Conservation (phyloP, 1,140 invertebrate species). For the Chionoecetes opilio region DNA sequence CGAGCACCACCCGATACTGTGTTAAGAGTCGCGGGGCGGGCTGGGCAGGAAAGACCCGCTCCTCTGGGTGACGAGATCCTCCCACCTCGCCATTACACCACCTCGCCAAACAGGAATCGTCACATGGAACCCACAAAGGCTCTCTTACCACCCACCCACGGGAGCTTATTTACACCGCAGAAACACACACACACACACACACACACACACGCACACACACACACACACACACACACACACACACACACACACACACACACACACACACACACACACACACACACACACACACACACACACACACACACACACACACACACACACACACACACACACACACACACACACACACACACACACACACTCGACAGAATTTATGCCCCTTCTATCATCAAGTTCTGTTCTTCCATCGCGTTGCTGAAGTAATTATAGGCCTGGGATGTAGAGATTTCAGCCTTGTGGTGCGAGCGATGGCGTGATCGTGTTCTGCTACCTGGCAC, state of each 20-base stretch:
- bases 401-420: not conserved
- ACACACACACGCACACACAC: slow-evolving; percentile 10
- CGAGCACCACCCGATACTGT: slow-evolving; percentile 42
- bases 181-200: not conserved
- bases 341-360: slow-evolving; percentile 43
- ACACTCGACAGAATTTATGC: not conserved
- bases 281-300: slow-evolving; percentile 43
- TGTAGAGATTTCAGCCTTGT: too few species aligned
- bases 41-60: slow-evolving; percentile 42
- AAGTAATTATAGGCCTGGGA: too few species aligned
- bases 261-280: slow-evolving; percentile 41
- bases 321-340: slow-evolving; percentile 42
- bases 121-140: not conserved
- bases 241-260: slow-evolving; percentile 42
- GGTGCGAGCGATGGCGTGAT: too few species aligned
- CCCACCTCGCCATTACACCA: slow-evolving; percentile 36
- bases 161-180: not conserved
- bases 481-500: too few species aligned
- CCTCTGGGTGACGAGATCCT: slow-evolving; percentile 39
- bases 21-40: not conserved
- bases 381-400: not conserved
- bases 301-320: slow-evolving; percentile 41
- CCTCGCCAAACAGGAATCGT: not conserved
- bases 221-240: slow-evolving; percentile 31
- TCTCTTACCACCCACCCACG: not conserved